Evolutionary conservation across 1,140 invertebrate species (phyloP).

Genomic region (Achroia grisella): DNA sequence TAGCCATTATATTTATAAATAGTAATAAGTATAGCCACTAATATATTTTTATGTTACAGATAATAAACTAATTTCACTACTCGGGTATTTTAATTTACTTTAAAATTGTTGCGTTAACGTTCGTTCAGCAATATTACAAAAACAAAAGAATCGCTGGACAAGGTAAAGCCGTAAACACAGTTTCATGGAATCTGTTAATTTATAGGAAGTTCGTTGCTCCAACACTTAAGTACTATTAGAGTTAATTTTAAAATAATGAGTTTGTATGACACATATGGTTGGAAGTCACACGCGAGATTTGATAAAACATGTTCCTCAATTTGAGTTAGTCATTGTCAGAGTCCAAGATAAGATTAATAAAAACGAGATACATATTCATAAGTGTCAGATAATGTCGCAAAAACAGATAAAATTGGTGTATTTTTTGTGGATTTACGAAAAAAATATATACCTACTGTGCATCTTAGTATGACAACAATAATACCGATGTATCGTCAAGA

Average conservation of each 20-base stretch:
- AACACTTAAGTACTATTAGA: conserved; percentile 43
- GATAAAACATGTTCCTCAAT: conserved; percentile 8
- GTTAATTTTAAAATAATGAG: conserved; percentile 62
- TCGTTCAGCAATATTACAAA: conserved; percentile 14
- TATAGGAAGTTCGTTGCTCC: conserved; percentile 50
- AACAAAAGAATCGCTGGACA: conserved; percentile 30
- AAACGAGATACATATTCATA: too few species aligned
- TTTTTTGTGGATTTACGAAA: not conserved
- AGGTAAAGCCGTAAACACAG: conserved; percentile 17
- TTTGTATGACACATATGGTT: conserved; percentile 12
- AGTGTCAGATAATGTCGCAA: too few species aligned
- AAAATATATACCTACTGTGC: too few species aligned
- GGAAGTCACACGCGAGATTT: conserved; percentile 5
- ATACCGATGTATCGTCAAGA: too few species aligned
- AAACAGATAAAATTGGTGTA: too few species aligned
- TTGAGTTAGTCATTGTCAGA: conserved; percentile 1
- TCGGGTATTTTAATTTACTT: conserved; percentile 34
- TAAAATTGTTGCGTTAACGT: conserved; percentile 17
- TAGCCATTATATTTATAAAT: conserved; percentile 10
- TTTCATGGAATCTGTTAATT: conserved; percentile 21
- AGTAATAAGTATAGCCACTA: conserved; percentile 18
- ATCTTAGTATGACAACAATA: too few species aligned
- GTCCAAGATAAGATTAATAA: too few species aligned
- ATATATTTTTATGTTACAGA: conserved; percentile 24
- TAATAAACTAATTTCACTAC: conserved; percentile 34